Percentiles rank a stretch among this genome's conserved stretches.
phyloP scores from a whole-genome alignment of 2,113 vertebrate species.

The Gadus macrocephalus region DNA sequence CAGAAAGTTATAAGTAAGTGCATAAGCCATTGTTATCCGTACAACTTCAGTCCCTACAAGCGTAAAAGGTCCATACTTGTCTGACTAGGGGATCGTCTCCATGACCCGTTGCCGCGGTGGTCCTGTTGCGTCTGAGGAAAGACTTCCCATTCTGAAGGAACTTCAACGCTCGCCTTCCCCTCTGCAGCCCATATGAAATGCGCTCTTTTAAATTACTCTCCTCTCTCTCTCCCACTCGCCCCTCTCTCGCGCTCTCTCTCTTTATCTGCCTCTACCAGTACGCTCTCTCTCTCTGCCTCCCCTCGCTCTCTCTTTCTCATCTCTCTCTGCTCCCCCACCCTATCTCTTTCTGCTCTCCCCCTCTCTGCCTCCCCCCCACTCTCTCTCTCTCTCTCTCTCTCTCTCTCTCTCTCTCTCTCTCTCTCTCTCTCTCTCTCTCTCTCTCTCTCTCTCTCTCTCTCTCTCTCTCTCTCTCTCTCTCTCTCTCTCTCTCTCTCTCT shows the following conservation, averaged over 20 bases:
- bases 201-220: conserved; percentile 75
- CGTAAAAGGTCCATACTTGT: conserved; percentile 55
- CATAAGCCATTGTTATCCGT: conserved; percentile 18
- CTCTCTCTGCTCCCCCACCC: too few species aligned
- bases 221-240: conserved; percentile 64
- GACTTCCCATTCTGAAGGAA: conserved; percentile 67
- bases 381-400: too few species aligned
- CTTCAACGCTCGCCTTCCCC: conserved; percentile 68
- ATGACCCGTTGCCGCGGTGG: conserved; percentile 60
- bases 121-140: conserved; percentile 65
- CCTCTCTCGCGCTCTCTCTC: too few species aligned
- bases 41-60: conserved; percentile 9
- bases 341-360: too few species aligned
- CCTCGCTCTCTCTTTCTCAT: too few species aligned
- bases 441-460: too few species aligned
- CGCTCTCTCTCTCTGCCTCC: too few species aligned
- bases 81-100: conserved; percentile 51
- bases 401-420: too few species aligned
- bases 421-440: too few species aligned
- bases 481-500: too few species aligned
- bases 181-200: conserved; percentile 55
- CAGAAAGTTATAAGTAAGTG: background rate
- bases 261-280: too few species aligned
- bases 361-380: conserved; percentile 29
- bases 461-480: background rate